These are phyloP conservation scores for Ophioninae sp. DNA, from an alignment of 2,888 invertebrate species.

Conservation along the genomic window DNA sequence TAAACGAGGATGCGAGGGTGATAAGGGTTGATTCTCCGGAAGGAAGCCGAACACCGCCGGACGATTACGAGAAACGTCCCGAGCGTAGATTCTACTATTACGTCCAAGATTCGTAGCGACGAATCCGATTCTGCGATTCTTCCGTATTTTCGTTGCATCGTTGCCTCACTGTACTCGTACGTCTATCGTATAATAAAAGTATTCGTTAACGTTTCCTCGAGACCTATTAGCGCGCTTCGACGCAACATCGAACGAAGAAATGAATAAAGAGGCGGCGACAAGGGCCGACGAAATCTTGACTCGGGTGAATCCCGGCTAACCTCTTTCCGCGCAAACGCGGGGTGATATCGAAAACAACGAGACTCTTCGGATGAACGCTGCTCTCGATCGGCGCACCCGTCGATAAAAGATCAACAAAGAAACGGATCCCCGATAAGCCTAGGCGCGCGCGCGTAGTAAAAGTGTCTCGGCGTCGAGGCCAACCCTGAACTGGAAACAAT, in stretches of 20 bases:
- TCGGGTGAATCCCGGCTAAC: too few relatives aligned
- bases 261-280: too few relatives aligned
- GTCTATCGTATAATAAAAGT: too few relatives aligned
- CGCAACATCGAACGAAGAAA: too few relatives aligned
- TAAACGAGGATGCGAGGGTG: neutral
- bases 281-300: too few relatives aligned
- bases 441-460: slow-evolving; percentile 43
- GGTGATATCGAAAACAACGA: too few relatives aligned
- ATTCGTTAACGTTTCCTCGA: too few relatives aligned
- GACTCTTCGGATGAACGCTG: too few relatives aligned
- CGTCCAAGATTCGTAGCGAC: slow-evolving; percentile 60
- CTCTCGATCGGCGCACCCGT: neutral
- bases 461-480: slow-evolving; percentile 44
- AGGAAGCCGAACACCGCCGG: slow-evolving; percentile 43
- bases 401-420: neutral
- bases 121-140: neutral
- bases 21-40: slow-evolving; percentile 11
- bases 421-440: neutral
- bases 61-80: slow-evolving; percentile 66
- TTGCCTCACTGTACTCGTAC: too few relatives aligned
- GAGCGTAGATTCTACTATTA: slow-evolving; percentile 68
- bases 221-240: too few relatives aligned
- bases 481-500: slow-evolving; percentile 65
- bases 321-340: too few relatives aligned
- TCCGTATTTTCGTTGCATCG: neutral